A percentile compares a stretch with the other conserved stretches of the same genome.
Conservation (phyloP, 2,888 invertebrate genomes). For the Noctua fimbriata region DNA sequence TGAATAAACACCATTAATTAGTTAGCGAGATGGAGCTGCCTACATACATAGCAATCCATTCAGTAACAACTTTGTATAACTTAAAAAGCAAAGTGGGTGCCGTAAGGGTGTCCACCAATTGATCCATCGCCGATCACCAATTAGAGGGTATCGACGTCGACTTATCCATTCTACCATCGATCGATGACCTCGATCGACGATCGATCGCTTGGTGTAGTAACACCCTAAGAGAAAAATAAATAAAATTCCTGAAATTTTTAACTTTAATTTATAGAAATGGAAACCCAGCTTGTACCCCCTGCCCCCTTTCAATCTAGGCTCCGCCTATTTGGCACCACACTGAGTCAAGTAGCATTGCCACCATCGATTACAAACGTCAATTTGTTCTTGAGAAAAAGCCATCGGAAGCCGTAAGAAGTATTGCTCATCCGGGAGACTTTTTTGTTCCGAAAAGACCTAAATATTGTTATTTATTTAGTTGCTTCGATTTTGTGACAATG, state of each 20-base stretch:
- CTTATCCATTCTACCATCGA: no score
- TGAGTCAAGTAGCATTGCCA: neutral
- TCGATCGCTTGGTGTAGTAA: no score
- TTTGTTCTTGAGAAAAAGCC: conserved; percentile 5
- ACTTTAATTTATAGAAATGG: neutral
- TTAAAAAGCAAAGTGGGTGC: neutral
- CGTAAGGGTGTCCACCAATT: no score
- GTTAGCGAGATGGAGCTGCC: conserved; percentile 56
- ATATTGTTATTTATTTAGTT: conserved; percentile 3
- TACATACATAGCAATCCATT: conserved; percentile 4
- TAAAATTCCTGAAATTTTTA: neutral
- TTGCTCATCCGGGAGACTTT: neutral
- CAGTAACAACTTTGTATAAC: neutral
- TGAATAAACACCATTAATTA: conserved; percentile 24
- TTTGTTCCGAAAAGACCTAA: neutral
- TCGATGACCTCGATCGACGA: no score
- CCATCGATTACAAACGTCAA: neutral
- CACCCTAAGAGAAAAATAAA: neutral
- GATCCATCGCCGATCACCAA: no score
- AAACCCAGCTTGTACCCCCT: neutral
- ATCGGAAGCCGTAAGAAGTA: neutral
- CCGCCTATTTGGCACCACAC: conserved; percentile 1
- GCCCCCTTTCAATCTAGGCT: neutral
- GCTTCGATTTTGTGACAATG: conserved; percentile 11
- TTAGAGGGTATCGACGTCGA: no score